Evolutionary conservation across 2,113 vertebrate genomes (phyloP), one percentile per base, ranked within the genome.

Genomic region (Cepphus grylle): DNA sequence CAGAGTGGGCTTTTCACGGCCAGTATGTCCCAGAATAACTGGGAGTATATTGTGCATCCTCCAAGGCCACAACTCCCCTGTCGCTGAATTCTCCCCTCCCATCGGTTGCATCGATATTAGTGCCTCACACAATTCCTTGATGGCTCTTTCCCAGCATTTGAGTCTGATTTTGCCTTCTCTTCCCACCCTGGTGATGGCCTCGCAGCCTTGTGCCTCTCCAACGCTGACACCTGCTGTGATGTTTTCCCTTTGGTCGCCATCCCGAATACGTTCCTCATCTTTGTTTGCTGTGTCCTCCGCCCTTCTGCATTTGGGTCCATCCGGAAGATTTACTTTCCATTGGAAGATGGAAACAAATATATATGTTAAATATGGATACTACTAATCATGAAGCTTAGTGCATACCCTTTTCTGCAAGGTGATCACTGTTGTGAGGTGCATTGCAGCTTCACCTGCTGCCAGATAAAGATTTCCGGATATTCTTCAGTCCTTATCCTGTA

Each of bases 161-260:
- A 5, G n/a, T 11, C 42, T 40, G 62, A n/a, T 73, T 29, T 40
- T 52, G 65, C 27, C 15, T 82, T 79, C 63, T 0, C 2, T 76
- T 77, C 10, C 8, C 9, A 0, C 29, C 12, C 43, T 61, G 26
- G 8, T 4, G 10, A 15, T 79, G 92, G 69, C 73, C 52, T 80
- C 61, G 42, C 74, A 79, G 62, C 49, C 27, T 56, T 42, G 22
- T 52, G 30, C 47, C 21, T 61, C 27, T 45, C 21, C 26, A 8
- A 8, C 0, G 0, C 53, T 26, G 40, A 32, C 10, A 22, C 8
- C 8, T 71, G 3, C 40, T 4, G 0, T 49, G 77, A 14, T 0
- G 3, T 56, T 34, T 76, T 72, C 30, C 29, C 6, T 55, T 65
- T 15, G 61, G 67, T 86, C 2, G 1, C 50, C 4, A 0, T 45